Conservation (phyloP, 2,797 vertebrate species). For the Sebastiscus albofasciatus region DNA sequence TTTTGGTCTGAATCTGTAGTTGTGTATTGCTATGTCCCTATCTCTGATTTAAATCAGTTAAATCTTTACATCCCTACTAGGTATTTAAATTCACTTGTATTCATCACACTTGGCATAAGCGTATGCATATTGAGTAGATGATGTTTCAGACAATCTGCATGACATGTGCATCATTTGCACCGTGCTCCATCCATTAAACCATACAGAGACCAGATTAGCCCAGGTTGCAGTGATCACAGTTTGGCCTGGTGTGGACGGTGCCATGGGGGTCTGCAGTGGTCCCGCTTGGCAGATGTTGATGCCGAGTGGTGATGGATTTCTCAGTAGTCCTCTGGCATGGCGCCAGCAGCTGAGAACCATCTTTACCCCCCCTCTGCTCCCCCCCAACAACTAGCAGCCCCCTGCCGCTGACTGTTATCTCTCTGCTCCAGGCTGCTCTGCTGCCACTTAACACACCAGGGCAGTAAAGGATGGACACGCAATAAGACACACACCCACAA, state of each 20-base stretch:
- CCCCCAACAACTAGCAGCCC: neutral
- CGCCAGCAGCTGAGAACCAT: slow-evolving; percentile 61
- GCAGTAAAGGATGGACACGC: slow-evolving; percentile 65
- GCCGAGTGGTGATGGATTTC: slow-evolving; percentile 74
- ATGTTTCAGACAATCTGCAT: neutral
- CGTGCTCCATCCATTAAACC: neutral
- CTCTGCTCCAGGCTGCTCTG: slow-evolving; percentile 73
- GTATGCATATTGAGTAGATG: neutral
- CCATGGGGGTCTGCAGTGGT: slow-evolving; percentile 28
- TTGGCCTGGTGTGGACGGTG: neutral
- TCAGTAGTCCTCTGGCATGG: slow-evolving; percentile 65
- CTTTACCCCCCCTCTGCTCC: neutral
- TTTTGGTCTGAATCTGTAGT: neutral
- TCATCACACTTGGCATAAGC: neutral
- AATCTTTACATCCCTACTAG: neutral
- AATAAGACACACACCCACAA: slow-evolving; percentile 5
- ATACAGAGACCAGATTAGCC: neutral
- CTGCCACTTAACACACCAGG: slow-evolving; percentile 70
- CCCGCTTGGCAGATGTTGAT: slow-evolving; percentile 40
- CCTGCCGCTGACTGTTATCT: slow-evolving; percentile 72
- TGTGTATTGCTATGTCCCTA: neutral
- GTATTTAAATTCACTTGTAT: neutral
- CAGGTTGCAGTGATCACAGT: slow-evolving; percentile 6
- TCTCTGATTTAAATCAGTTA: neutral
- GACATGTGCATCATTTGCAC: neutral